These are phyloP conservation scores for Dicerorhinus sumatrensis DNA, from an alignment of 2,113 vertebrate species.

Conservation along the genomic window DNA sequence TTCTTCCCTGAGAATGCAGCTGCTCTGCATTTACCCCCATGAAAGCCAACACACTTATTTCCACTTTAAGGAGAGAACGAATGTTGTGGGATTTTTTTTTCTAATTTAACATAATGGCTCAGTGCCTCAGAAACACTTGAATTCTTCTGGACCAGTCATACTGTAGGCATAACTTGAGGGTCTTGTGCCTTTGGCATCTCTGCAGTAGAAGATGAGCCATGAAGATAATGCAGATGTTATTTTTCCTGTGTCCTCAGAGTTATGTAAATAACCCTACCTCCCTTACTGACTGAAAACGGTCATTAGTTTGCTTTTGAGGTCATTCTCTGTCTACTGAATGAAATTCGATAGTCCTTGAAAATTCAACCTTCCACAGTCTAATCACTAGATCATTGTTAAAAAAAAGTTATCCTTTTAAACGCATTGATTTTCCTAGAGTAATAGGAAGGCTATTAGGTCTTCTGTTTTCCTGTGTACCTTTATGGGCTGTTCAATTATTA, in stretches of 20 bases:
- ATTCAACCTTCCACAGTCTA: constrained; percentile 45
- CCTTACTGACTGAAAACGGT: constrained; percentile 51
- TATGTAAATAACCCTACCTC: constrained; percentile 70
- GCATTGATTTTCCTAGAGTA: constrained; percentile 57
- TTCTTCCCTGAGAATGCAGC: constrained; percentile 35
- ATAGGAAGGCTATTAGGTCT: constrained; percentile 39
- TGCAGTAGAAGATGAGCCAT: constrained; percentile 35
- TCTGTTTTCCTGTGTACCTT: constrained; percentile 30
- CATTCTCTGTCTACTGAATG: constrained; percentile 59
- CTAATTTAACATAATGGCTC: constrained; percentile 4
- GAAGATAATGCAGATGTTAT: constrained; percentile 66
- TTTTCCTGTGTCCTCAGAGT: constrained; percentile 67
- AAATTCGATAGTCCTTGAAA: constrained; percentile 73
- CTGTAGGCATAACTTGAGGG: neutral
- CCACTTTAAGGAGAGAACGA: constrained; percentile 26
- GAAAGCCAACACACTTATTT: constrained; percentile 24
- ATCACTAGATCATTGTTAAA: constrained; percentile 53
- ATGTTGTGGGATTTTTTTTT: neutral
- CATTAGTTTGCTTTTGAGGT: constrained; percentile 69
- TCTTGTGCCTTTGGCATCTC: constrained; percentile 15
- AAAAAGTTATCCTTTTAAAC: constrained; percentile 49
- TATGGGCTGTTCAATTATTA: neutral
- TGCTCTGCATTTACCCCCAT: neutral
- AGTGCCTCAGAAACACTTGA: constrained; percentile 32
- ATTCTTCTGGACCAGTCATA: neutral